Base-by-base conservation (phyloP, 1,140 invertebrate genomes). In the Dysdera silvatica region DNA sequence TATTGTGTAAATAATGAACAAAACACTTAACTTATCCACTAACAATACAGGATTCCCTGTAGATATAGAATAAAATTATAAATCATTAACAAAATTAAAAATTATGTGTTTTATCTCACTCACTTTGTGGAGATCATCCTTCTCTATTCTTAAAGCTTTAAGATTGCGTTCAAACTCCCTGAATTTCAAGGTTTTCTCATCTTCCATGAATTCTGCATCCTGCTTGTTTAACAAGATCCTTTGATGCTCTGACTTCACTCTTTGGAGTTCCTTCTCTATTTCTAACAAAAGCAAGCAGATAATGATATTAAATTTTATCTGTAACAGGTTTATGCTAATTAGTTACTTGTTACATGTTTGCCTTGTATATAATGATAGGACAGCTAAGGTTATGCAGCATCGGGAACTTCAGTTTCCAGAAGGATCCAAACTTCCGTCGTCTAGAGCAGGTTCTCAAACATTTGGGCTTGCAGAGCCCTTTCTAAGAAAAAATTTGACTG, bases 161-260 rank as follows among this genome's bases (percentile, higher is more conserved):
- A 90, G 77, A 48, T 81, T 76, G 69, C 85, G 84, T 70, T 92
- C 91, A 23, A 93, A 71, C 55, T 92, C 87, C 47, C 70, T 71
- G 14, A 74, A 49, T 56, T 71, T 69, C 24, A 66, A 62, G 29
- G 65, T 68, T 60, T 68, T 72, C 67, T 70, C 74, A 61, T 48
- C 71, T 65, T 73, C 68, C 33, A 63, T 59, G 4, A 65, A 53
- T 53, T 73, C 71, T 45, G 67, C 40, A 48, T 69, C 58, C 58
- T 73, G 71, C 31, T 66, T 58, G n/a, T 49, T 60, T n/a, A 52
- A 63, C 20, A 64, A 47, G 18, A 69, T 68, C 32, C 61, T 58
- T 32, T 58, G 53, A 47, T 52, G 49, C 48, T 70, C 59, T 61
- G 77, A 80, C 72, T 87, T 83, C 67, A 86, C 76, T 56, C 81